Evolutionary conservation across 2,113 vertebrate genomes (phyloP), one percentile per base, ranked within the genome.

Genomic region (Heterochromis multidens): DNA sequence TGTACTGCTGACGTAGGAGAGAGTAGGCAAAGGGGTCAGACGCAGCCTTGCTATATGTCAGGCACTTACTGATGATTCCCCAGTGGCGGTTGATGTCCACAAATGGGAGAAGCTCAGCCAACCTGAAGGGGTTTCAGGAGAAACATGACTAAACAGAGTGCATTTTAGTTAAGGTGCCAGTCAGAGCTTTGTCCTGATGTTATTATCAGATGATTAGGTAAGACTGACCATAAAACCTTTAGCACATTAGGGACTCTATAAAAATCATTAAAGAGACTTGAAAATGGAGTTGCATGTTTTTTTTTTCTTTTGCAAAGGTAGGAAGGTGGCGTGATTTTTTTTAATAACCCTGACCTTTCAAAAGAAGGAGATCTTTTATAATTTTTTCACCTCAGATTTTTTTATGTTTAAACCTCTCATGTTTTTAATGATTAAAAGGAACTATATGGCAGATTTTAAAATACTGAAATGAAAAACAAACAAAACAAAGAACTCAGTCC

Each of bases 41-140:
- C 6, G 93, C 97, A 76, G 96, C 97, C 95, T 97, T 96, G 96
- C 97, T 96, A 94, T 96, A 97, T 70, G 97, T 96, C 91, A 97
- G 97, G 96, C 96, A 97, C 96, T 97, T 97, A 93, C 96, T 97
- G 95, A 97, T 91, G 92, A 97, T 95, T 82, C 96, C 97, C 96
- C 97, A 97, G 95, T 95, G 96, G 86, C 95, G 95, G 93, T 96
- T 97, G 85, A 98, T 89, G 61, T 96, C 95, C 94, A 98, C 95
- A 40, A 95, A 97, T 13, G 97, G 96, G 81, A 96, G 90, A 31
- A 96, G 96, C 89, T 97, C 97, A 78, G 96, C 96, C 95, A 97
- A 95, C 96, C 97, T 97, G 94, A 85, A 82, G 90, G 80, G 35
- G 35, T 9, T 19, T 70, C 31, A 81, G 54, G 31, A 87, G 33